These are phyloP conservation scores for Porphyrio hochstetteri DNA, from an alignment of 2,113 vertebrate genomes.

Conservation along the genomic window DNA sequence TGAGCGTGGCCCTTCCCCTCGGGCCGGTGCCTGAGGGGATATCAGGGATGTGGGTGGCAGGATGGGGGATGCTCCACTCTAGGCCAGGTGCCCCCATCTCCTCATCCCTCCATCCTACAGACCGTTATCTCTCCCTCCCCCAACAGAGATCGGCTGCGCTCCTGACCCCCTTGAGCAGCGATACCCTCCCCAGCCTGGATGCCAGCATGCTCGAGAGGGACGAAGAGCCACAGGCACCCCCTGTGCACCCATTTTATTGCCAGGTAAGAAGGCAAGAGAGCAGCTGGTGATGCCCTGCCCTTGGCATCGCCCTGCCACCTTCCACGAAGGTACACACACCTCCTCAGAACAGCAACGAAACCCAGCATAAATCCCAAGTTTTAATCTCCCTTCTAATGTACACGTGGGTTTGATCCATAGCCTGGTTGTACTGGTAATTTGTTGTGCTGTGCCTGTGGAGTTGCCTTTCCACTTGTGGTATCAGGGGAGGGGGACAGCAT, in stretches of 20 bases:
- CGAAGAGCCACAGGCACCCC: not conserved
- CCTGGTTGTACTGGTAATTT: not conserved
- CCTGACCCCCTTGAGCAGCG: conserved; percentile 8
- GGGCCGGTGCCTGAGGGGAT: fast-evolving
- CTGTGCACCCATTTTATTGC: fast-evolving
- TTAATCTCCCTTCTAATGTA: too few relatives aligned
- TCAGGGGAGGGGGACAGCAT: not conserved
- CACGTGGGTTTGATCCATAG: not conserved
- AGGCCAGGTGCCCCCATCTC: not conserved
- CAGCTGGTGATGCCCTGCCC: fast-evolving
- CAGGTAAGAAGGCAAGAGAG: not conserved
- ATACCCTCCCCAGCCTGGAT: conserved; percentile 36
- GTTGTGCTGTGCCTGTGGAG: not conserved
- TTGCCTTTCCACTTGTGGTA: not conserved
- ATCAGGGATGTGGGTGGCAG: fast-evolving
- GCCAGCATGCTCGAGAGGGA: not conserved
- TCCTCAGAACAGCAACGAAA: too few relatives aligned
- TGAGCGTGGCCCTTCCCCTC: not conserved
- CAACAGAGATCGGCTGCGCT: conserved; percentile 50
- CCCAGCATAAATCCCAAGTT: not conserved
- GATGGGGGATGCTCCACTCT: not conserved
- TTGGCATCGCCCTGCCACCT: not conserved
- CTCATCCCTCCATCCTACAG: not conserved
- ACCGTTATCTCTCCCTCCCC: not conserved
- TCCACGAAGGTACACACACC: not conserved